Conservation (phyloP, 2,888 invertebrate genomes). For the Spodoptera picta region DNA sequence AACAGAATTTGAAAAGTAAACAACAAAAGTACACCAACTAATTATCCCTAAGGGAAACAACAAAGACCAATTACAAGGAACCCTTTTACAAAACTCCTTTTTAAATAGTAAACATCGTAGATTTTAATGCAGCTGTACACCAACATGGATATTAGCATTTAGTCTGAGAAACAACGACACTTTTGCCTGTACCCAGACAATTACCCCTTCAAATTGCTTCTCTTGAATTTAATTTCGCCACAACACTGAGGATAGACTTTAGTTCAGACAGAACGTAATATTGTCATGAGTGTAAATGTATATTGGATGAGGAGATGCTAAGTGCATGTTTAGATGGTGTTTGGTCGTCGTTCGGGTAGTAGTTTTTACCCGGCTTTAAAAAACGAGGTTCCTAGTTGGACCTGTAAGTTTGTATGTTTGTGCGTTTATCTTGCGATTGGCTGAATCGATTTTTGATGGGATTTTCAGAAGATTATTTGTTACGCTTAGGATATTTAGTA, state of each 20-base stretch:
- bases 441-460: no score
- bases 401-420: no score
- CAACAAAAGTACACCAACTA: no score
- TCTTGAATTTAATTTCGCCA: constrained; percentile 55
- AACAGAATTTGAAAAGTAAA: no score
- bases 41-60: no score
- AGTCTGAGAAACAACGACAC: constrained; percentile 30
- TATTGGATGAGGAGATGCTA: constrained; percentile 24
- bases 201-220: constrained; percentile 53
- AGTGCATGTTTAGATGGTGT: constrained; percentile 8
- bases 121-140: constrained; percentile 32
- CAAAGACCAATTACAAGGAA: no score
- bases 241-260: constrained; percentile 31
- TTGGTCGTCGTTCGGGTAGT: background rate
- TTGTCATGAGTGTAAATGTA: constrained; percentile 17
- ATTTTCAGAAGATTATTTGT: no score
- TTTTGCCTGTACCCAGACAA: constrained; percentile 30
- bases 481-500: no score
- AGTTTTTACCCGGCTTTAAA: no score
- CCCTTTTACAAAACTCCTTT: constrained; percentile 1
- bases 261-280: constrained; percentile 30
- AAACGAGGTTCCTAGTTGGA: no score
- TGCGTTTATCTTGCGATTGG: no score
- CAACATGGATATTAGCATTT: constrained; percentile 30
- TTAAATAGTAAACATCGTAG: constrained; percentile 9